These are phyloP conservation scores for Alitta virens DNA, from an alignment of 2,888 invertebrate genomes.

Conservation along the genomic window DNA sequence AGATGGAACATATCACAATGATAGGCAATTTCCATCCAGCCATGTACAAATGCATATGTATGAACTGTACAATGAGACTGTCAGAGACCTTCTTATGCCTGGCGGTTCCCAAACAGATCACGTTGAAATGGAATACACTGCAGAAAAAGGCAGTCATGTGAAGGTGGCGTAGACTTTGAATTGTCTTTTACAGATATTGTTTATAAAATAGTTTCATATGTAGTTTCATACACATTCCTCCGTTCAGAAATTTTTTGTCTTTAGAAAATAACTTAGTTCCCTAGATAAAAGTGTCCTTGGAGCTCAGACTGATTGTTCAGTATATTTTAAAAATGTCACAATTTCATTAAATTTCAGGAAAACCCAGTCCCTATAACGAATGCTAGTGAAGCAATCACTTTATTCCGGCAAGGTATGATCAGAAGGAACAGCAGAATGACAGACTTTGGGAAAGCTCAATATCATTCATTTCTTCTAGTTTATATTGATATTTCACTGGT, in stretches of 20 bases:
- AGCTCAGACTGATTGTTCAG: too few relatives aligned
- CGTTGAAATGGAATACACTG: slow-evolving; percentile 40
- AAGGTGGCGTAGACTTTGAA: too few relatives aligned
- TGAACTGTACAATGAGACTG: slow-evolving; percentile 50
- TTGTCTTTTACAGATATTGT: too few relatives aligned
- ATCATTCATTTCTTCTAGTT: slow-evolving; percentile 40
- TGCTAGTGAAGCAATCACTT: slow-evolving; percentile 35
- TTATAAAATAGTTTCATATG: too few relatives aligned
- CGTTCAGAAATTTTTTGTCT: too few relatives aligned
- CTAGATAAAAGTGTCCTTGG: too few relatives aligned
- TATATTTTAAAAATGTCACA: too few relatives aligned
- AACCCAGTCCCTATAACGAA: slow-evolving; percentile 26
- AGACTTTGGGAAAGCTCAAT: slow-evolving; percentile 45
- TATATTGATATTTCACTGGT: slow-evolving; percentile 45
- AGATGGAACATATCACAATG: slow-evolving; percentile 7
- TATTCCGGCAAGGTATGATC: slow-evolving; percentile 44
- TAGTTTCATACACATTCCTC: too few relatives aligned
- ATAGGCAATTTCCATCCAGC: background rate
- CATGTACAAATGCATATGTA: slow-evolving; percentile 38
- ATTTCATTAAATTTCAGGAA: too few relatives aligned
- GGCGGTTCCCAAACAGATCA: slow-evolving; percentile 31
- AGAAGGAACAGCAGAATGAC: slow-evolving; percentile 39
- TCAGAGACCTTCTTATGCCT: slow-evolving; percentile 44
- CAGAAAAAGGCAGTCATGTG: slow-evolving; percentile 42
- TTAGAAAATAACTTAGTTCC: too few relatives aligned